Evolutionary conservation across 2,113 vertebrate genomes (phyloP).

Genomic region (Crotophaga sulcirostris): DNA sequence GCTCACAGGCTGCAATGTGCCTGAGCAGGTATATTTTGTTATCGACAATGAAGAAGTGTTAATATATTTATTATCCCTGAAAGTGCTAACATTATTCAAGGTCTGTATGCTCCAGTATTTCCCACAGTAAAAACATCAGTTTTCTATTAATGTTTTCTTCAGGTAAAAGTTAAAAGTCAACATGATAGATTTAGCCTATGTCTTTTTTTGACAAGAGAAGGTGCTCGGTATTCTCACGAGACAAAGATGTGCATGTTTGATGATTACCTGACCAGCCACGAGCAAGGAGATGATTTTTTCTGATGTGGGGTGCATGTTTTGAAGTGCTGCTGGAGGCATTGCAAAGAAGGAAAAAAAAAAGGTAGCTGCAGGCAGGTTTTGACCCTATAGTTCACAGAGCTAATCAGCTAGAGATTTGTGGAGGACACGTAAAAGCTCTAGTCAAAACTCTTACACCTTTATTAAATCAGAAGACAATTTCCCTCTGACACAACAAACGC

Average conservation of each 20-base stretch:
- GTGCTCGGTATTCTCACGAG: not conserved
- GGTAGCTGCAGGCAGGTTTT: not conserved
- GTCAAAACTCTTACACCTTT: not conserved
- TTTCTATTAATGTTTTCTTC: not conserved
- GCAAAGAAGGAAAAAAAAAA: not conserved
- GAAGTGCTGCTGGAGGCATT: not conserved
- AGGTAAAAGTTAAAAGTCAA: not conserved
- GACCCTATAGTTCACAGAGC: not conserved
- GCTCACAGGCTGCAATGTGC: not conserved
- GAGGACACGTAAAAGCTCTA: not conserved
- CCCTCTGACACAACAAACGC: not conserved
- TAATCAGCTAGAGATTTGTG: not conserved
- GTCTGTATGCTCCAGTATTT: not conserved
- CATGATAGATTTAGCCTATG: not conserved
- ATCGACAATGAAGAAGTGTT: conserved; percentile 6
- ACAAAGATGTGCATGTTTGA: not conserved
- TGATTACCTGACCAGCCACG: not conserved
- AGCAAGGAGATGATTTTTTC: not conserved
- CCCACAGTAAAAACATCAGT: not conserved
- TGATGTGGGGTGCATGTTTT: not conserved
- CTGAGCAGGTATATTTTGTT: not conserved
- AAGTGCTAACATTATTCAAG: not conserved
- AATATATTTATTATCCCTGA: conserved; percentile 20
- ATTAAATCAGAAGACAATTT: not conserved
- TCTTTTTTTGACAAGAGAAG: not conserved